A percentile compares a stretch with the other conserved stretches of the same genome.
These are phyloP conservation scores for Sympetrum striolatum DNA, from an alignment of 2,888 invertebrate genomes.

Conservation along the genomic window DNA sequence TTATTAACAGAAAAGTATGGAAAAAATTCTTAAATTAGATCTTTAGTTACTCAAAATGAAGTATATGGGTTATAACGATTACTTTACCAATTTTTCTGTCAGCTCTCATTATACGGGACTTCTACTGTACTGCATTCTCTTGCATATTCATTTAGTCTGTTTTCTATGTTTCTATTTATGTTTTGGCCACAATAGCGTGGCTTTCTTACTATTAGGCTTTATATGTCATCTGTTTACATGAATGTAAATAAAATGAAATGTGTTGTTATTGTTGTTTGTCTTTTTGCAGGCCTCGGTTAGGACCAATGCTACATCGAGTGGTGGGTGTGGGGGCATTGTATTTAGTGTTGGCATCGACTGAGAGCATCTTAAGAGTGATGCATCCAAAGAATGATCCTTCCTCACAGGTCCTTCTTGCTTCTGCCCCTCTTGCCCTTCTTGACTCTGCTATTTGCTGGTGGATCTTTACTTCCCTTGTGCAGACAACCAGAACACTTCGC, in stretches of 20 bases:
- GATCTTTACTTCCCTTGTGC: constrained; percentile 87
- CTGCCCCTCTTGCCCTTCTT: constrained; percentile 84
- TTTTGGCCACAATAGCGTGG: neutral
- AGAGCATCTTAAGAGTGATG: constrained; percentile 81
- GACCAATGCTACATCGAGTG: constrained; percentile 87
- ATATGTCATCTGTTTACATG: neutral
- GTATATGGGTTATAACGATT: no score
- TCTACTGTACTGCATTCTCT: no score
- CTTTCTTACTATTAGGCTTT: neutral
- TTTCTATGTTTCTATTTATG: neutral
- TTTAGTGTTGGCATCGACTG: constrained; percentile 83
- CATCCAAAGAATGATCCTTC: constrained; percentile 69
- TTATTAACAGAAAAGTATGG: no score
- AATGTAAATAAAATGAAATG: neutral
- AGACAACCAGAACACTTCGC: constrained; percentile 87
- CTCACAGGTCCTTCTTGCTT: constrained; percentile 75
- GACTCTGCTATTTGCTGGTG: constrained; percentile 93
- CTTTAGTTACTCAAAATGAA: no score
- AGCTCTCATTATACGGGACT: no score
- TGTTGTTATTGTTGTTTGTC: neutral
- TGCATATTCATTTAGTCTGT: neutral
- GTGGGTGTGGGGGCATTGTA: constrained; percentile 84
- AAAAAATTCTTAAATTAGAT: no score
- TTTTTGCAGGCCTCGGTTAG: constrained; percentile 79
- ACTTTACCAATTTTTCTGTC: no score